Evolutionary conservation across 1,140 invertebrate genomes (phyloP).

Genomic region (Glossosoma conforme): DNA sequence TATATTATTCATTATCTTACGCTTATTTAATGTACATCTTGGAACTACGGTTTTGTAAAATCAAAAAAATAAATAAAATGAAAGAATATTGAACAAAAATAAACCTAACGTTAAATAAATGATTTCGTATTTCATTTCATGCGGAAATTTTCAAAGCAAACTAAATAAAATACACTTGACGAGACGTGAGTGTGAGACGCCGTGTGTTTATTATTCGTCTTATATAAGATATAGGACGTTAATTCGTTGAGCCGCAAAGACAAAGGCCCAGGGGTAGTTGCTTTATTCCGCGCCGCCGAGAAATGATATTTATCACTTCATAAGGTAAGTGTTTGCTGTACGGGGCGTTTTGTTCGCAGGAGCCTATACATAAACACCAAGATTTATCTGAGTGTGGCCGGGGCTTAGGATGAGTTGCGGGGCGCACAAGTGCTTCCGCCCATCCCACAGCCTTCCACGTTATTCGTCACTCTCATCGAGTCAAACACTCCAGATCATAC

Average conservation of each 20-base stretch:
- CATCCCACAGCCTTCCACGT: not conserved
- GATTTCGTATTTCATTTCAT: too few species aligned
- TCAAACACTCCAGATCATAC: too few species aligned
- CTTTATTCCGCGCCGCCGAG: not conserved
- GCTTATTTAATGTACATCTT: too few species aligned
- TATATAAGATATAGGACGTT: constrained; percentile 5
- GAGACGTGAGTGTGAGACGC: too few species aligned
- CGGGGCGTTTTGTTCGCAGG: constrained; percentile 8
- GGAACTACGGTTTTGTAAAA: too few species aligned
- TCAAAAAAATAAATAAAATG: too few species aligned
- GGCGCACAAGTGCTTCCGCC: constrained; percentile 7
- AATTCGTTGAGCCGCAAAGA: constrained; percentile 4
- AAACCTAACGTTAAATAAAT: too few species aligned
- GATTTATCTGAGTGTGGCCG: constrained; percentile 13
- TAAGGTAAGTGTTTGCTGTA: constrained; percentile 21
- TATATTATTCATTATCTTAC: too few species aligned
- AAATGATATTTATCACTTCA: constrained; percentile 18
- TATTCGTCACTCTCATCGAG: too few species aligned
- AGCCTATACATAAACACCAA: constrained; percentile 8
- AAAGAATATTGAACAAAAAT: too few species aligned
- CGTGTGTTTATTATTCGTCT: not conserved
- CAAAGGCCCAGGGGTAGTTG: constrained; percentile 4
- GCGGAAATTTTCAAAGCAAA: too few species aligned
- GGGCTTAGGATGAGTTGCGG: constrained; percentile 1
- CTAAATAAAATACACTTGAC: too few species aligned